Evolutionary conservation across 92 coral and sea anemone genomes (phyloP).

Genomic region (Porites lobata): DNA sequence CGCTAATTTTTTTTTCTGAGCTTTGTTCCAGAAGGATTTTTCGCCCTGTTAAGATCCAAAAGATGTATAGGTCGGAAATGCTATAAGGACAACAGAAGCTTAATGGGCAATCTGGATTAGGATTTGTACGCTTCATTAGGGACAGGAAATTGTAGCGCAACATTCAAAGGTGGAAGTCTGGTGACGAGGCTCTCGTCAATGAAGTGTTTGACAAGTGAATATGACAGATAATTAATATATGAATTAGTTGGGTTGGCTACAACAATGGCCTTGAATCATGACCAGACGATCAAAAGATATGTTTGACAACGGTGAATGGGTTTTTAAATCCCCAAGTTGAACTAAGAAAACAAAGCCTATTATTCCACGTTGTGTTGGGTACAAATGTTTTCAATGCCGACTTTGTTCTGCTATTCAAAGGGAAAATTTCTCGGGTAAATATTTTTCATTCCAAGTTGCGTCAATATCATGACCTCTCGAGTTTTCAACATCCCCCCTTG

Average conservation of each 20-base stretch:
- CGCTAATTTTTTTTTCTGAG: slow-evolving; percentile 4
- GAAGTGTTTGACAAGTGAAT: slow-evolving; percentile 78
- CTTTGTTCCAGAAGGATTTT: slow-evolving; percentile 7
- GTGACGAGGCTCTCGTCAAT: slow-evolving; percentile 63
- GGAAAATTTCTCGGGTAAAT: slow-evolving; percentile 87
- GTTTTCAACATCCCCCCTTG: slow-evolving; percentile 59
- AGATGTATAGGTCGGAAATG: slow-evolving; percentile 43
- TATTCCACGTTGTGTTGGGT: slow-evolving; percentile 76
- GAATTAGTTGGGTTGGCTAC: slow-evolving; percentile 75
- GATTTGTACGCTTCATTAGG: slow-evolving; percentile 62
- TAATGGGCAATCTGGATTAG: slow-evolving; percentile 47
- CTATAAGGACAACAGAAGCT: slow-evolving; percentile 19
- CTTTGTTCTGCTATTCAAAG: slow-evolving; percentile 89
- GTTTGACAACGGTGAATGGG: slow-evolving; percentile 82
- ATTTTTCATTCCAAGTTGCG: slow-evolving; percentile 90
- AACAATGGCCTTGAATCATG: slow-evolving; percentile 80
- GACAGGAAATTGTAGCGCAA: slow-evolving; percentile 55
- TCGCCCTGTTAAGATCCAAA: not conserved
- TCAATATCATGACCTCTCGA: slow-evolving; percentile 80
- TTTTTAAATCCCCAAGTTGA: slow-evolving; percentile 91
- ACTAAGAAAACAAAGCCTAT: slow-evolving; percentile 89
- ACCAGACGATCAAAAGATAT: slow-evolving; percentile 88
- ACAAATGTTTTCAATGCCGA: slow-evolving; percentile 86
- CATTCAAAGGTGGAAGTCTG: slow-evolving; percentile 75
- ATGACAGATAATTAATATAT: slow-evolving; percentile 81